These are phyloP conservation scores for Lepidocyrtinus sp. DNA, from an alignment of 2,888 invertebrate genomes.

Conservation along the genomic window DNA sequence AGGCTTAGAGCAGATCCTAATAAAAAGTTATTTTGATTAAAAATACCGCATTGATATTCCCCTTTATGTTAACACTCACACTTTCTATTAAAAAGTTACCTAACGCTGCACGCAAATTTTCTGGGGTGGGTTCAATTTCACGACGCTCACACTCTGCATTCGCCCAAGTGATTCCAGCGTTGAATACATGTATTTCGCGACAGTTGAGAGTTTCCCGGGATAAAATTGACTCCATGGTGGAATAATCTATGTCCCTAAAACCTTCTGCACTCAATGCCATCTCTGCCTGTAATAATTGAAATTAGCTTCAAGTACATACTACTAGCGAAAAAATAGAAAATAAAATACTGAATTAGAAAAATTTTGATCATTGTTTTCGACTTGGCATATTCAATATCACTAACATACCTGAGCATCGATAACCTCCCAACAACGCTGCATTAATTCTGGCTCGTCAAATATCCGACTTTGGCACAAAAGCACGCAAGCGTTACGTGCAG, in stretches of 20 bases:
- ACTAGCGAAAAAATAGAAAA: slow-evolving; percentile 69
- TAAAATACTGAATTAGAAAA: no score
- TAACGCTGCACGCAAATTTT: slow-evolving; percentile 84
- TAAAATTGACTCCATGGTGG: slow-evolving; percentile 92
- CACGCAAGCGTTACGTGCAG: slow-evolving; percentile 96
- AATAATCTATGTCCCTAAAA: slow-evolving; percentile 95
- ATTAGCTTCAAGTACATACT: no score
- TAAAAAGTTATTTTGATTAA: no score
- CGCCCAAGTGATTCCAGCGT: slow-evolving; percentile 95
- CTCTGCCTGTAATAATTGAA: slow-evolving; percentile 94
- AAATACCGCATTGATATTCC: no score
- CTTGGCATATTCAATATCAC: neutral
- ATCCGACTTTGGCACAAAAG: slow-evolving; percentile 94
- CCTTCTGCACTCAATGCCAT: slow-evolving; percentile 96
- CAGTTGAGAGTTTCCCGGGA: slow-evolving; percentile 95
- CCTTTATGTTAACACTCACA: no score
- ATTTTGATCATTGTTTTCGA: no score
- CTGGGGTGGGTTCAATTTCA: slow-evolving; percentile 85
- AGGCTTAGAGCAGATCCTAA: slow-evolving; percentile 88
- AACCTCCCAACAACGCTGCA: slow-evolving; percentile 98
- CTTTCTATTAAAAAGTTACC: slow-evolving; percentile 75
- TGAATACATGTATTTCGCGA: slow-evolving; percentile 91
- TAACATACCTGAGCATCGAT: slow-evolving; percentile 91
- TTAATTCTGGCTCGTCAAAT: slow-evolving; percentile 96
- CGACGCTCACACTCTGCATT: slow-evolving; percentile 89